Base-by-base conservation (phyloP, 1,140 invertebrate genomes). In the Drosophila suzukii region DNA sequence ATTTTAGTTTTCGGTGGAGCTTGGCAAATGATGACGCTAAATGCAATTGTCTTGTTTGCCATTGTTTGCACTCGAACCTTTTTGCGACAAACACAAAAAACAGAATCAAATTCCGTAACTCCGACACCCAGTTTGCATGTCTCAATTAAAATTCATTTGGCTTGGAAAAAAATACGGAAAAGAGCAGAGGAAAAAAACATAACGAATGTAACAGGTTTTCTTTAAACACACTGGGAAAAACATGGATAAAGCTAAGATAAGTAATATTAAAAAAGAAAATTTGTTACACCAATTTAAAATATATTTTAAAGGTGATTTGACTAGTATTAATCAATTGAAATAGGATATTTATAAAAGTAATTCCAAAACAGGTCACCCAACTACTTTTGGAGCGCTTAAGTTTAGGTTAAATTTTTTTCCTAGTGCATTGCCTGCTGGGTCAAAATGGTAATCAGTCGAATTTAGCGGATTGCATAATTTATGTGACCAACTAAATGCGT, bases 121-220 rank as follows among this genome's bases (percentile, higher is more conserved):
- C 38, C 15, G 41, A 13, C 39, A 36, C 38, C 13, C 56, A 13
- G 47, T 72, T 71, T 72, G 50, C 62, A 81, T 73, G 54, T 65
- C 50, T 57, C 79, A 88, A 86, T 88, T 79, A 73, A 88, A 82
- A 70, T 79, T 58, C 41, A 83, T 79, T 82, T 67, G 46, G 13
- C 27, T 65, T 12, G 75, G 47, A 62, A 50, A 77, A n/a, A 55
- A 70, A 32, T 13, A 30, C 59, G 17, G 17, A 44, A 46, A 30
- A 51, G 20, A n/a, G 27, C 20, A 41, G 24, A 38, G 24, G 27
- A 30, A 24, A 13, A 61, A 59, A 58, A 13, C 10, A 27, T 7
- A 32, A 20, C 30, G 56, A 43, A 36, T 38, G 12, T 4, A 46
- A 63, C 32, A 46, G 58, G 32, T 47, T 49, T 47, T 47, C 43